Base-by-base conservation (phyloP, 2,888 invertebrate genomes). In the Mythimna vitellina region DNA sequence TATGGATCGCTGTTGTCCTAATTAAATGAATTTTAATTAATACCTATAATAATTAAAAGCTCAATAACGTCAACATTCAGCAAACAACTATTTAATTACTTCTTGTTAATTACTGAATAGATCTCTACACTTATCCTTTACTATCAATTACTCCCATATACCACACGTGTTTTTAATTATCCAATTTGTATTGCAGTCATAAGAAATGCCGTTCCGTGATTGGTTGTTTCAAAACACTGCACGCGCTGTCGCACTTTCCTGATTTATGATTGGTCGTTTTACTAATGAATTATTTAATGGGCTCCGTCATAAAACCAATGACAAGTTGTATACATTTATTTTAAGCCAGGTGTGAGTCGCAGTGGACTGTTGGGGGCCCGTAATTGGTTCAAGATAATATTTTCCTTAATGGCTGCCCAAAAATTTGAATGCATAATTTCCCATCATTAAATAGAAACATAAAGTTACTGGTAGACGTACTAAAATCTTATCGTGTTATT, bases 251-350 rank as follows among this genome's bases (percentile, higher is more conserved):
- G 63, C 73, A 46, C 70, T 78, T 78, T 78, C 70, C 84, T 89
- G 91, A 92, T 91, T 92, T 89, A 92, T 88, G 87, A 92, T 92
- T 92, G 91, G 90, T 80, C 78, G 82, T 84, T 83, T 76, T 38
- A 75, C 85, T 89, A 90, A 91, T 91, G 89, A 90, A 89, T 89
- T 86, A 88, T 88, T 89, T 90, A 90, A 91, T 89, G 83, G 85
- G 66, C n/a, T 54, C 65, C 58, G 70, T 86, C 80, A 84, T 89
- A 84, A 87, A 88, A 83, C 84, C 86, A 85, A 80, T 82, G 87
- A 80, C 82, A 82, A 77, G 64, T 69, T 76, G 76, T 72, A 65
- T 61, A 80, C 83, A 65, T 80, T 80, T 83, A 76, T 70, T 70
- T 81, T 65, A 68, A 67, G 81, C 29, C 5, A 81, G 53, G 79